Conservation (phyloP, 2,888 invertebrate genomes). For the Erynnis tages region DNA sequence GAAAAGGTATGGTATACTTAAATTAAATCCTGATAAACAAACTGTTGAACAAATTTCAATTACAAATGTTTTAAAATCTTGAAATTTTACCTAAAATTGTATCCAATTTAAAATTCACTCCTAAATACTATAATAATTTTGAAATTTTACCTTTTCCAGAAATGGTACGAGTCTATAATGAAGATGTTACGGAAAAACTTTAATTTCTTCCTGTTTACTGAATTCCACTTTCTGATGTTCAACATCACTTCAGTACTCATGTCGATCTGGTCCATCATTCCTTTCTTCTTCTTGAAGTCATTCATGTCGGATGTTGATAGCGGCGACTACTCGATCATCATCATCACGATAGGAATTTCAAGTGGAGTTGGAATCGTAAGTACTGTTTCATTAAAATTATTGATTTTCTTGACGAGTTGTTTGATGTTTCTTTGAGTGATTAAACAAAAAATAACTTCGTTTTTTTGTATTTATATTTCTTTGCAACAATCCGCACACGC, state of each 20-base stretch:
- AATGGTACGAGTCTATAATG: conserved; percentile 86
- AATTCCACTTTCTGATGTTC: conserved; percentile 90
- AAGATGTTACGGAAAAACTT: conserved; percentile 85
- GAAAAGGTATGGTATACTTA: conserved; percentile 78
- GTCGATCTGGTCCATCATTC: conserved; percentile 96
- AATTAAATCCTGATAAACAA: too few relatives aligned
- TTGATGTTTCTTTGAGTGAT: too few relatives aligned
- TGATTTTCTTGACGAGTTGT: too few relatives aligned
- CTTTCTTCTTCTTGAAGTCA: conserved; percentile 91
- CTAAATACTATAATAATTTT: too few relatives aligned
- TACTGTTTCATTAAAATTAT: conserved; percentile 30
- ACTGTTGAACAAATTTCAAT: too few relatives aligned
- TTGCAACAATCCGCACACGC: too few relatives aligned
- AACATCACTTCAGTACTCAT: conserved; percentile 92
- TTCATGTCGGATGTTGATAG: conserved; percentile 83
- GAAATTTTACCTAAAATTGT: too few relatives aligned
- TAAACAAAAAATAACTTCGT: too few relatives aligned
- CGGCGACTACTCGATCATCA: conserved; percentile 86
- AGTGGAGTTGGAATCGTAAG: conserved; percentile 94
- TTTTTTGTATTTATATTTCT: too few relatives aligned
- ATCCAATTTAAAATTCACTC: too few relatives aligned
- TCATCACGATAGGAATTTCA: conserved; percentile 92
- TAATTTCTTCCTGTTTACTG: conserved; percentile 90
- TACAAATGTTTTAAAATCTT: too few relatives aligned
- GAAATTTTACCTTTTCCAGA: conserved; percentile 74